Percentiles rank a stretch among this genome's conserved stretches.
Conservation (phyloP, 2,888 invertebrate species). For the Nymphalis c-album region DNA sequence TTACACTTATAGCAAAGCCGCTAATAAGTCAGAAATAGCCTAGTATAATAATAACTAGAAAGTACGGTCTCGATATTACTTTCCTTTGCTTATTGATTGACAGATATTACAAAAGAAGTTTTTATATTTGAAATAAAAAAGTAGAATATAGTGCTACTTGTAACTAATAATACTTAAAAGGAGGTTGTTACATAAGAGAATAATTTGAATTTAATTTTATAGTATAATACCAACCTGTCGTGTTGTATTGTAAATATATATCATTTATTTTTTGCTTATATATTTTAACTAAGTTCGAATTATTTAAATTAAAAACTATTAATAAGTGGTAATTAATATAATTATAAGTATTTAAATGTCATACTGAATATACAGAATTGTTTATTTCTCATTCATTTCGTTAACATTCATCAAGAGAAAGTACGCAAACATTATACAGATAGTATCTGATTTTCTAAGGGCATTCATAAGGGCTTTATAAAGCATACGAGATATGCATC, state of each 20-base stretch:
- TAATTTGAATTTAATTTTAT: no score
- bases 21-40: neutral
- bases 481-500: constrained; percentile 6
- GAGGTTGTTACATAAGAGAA: no score
- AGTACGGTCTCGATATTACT: constrained; percentile 1
- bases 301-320: neutral
- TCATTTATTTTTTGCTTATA: no score
- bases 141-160: no score
- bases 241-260: no score
- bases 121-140: neutral
- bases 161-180: no score
- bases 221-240: no score
- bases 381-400: neutral
- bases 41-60: constrained; percentile 5
- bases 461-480: neutral
- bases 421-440: neutral
- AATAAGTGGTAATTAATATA: no score
- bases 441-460: constrained; percentile 1
- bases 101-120: neutral
- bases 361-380: neutral
- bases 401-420: neutral
- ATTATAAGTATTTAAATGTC: neutral
- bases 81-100: constrained; percentile 4
- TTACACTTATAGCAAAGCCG: neutral
- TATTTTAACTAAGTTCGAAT: no score